These are phyloP conservation scores for Brevimyrus niger DNA, from an alignment of 2,113 vertebrate species.

Conservation along the genomic window DNA sequence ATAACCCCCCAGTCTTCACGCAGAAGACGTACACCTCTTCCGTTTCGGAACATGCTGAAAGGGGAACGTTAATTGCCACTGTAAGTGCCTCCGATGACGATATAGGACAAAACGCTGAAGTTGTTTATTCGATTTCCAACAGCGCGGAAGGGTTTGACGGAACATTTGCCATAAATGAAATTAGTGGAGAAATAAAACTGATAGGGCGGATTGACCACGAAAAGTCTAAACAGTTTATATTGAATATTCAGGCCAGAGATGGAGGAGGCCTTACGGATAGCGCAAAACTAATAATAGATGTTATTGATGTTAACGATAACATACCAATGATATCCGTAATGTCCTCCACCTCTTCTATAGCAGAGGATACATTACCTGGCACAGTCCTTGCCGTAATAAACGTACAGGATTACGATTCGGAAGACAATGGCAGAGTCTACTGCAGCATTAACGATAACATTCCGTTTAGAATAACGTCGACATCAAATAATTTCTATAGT, in stretches of 20 bases:
- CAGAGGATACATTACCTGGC: slow-evolving; percentile 7
- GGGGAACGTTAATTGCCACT: slow-evolving; percentile 24
- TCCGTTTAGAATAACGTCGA: slow-evolving; percentile 20
- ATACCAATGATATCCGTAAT: slow-evolving; percentile 5
- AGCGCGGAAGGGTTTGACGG: not conserved
- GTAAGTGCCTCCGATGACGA: slow-evolving; percentile 37
- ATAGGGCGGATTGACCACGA: slow-evolving; percentile 28
- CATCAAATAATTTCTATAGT: slow-evolving; percentile 18
- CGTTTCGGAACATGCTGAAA: slow-evolving; percentile 20
- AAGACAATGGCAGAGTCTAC: slow-evolving; percentile 11
- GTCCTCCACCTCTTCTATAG: slow-evolving; percentile 16
- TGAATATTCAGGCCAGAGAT: slow-evolving; percentile 27
- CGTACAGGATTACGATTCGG: slow-evolving; percentile 23
- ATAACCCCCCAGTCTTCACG: slow-evolving; percentile 33
- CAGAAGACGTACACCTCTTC: slow-evolving; percentile 22
- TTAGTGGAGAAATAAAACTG: slow-evolving; percentile 20
- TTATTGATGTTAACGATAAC: not conserved
- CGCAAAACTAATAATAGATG: slow-evolving; percentile 20
- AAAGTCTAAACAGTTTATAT: slow-evolving; percentile 23
- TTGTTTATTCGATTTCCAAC: slow-evolving; percentile 28
- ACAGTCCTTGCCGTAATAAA: slow-evolving; percentile 27
- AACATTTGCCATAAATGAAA: slow-evolving; percentile 22
- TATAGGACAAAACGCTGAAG: slow-evolving; percentile 23
- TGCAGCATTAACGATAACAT: slow-evolving; percentile 12
- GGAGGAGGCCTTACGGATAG: slow-evolving; percentile 24